Base-by-base conservation (phyloP, 2,888 invertebrate genomes). In the Mesorhabditis belari region DNA sequence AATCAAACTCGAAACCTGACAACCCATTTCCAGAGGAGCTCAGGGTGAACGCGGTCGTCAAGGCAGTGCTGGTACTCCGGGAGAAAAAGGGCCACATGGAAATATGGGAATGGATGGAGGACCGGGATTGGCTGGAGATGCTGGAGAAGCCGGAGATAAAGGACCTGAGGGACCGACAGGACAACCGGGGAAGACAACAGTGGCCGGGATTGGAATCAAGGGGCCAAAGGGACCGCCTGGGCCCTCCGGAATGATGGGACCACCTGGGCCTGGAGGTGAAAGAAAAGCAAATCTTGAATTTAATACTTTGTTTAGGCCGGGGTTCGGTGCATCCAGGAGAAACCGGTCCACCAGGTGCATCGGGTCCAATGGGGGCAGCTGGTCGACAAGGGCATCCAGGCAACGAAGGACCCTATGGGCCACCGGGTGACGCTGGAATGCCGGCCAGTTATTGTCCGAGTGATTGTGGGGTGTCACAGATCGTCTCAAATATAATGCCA, bases 11-110 rank as follows among this genome's bases (percentile, higher is more conserved):
- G 44, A 17, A 35, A 35, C 23, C 12, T 56, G 12, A 35, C 50
- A 3, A 17, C 44, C 44, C 25, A 1, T 28, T 55, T 63, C 21
- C 52, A 64, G 73, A 53, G 81, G 81, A 53, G 62, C 69, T n/a
- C 79, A 78, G 60, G 81, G 80, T 53, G 79, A 80, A 56, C 69
- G 79, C 28, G 81, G 79, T 17, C 63, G 73, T 56, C 60, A 71
- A 23, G 80, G 75, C 24, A 53, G 63, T 4, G 62, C 64, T 51
- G 80, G 77, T 50, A 60, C 59, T 53, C 24, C 49, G 55, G 81
- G 76, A 21, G 54, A 60, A 26, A 63, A n/a, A 28, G 79, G 77
- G 35, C 70, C 67, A 3, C 64, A 63, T 49, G 81, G 81, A 55
- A 64, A 63, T 49, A 68, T 65, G 5, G 81, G 80, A 19, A 64